Percentiles rank a stretch among this genome's conserved stretches.
Evolutionary conservation across 1,140 invertebrate genomes (phyloP).

Genomic region (Phymastichus coffea): DNA sequence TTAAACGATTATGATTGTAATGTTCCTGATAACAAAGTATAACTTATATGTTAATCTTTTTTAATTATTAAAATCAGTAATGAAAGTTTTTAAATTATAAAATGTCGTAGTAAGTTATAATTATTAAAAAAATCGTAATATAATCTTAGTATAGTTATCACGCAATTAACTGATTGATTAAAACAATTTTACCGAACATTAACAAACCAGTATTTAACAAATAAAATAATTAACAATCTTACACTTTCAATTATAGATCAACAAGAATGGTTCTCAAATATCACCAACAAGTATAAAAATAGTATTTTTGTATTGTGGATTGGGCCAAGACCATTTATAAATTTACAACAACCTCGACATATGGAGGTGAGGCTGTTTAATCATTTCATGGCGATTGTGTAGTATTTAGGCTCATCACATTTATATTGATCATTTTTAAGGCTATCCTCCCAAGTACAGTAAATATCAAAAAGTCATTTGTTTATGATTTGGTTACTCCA

Average conservation of each 20-base stretch:
- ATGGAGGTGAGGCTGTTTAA: conserved; percentile 34
- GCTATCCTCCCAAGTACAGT: conserved; percentile 48
- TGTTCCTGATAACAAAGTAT: no score
- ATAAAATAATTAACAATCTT: no score
- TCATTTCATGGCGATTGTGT: neutral
- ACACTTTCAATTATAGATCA: no score
- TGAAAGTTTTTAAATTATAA: no score
- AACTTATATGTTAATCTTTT: no score
- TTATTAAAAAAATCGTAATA: no score
- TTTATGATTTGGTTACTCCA: conserved; percentile 64
- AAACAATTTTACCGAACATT: no score
- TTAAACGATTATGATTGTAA: no score
- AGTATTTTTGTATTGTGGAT: conserved; percentile 36
- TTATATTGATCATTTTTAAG: conserved; percentile 30
- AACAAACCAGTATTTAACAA: no score
- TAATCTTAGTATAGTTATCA: no score
- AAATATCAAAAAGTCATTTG: conserved; percentile 64
- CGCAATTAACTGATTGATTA: conserved; percentile 44
- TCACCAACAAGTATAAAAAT: conserved; percentile 24
- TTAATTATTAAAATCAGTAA: no score
- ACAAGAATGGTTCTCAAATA: conserved; percentile 27
- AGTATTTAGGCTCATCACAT: neutral
- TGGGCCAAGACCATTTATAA: conserved; percentile 19
- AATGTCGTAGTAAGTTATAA: no score
- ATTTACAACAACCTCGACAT: conserved; percentile 37